Base-by-base conservation (phyloP, 2,888 invertebrate genomes). In the Cistogaster globosa region DNA sequence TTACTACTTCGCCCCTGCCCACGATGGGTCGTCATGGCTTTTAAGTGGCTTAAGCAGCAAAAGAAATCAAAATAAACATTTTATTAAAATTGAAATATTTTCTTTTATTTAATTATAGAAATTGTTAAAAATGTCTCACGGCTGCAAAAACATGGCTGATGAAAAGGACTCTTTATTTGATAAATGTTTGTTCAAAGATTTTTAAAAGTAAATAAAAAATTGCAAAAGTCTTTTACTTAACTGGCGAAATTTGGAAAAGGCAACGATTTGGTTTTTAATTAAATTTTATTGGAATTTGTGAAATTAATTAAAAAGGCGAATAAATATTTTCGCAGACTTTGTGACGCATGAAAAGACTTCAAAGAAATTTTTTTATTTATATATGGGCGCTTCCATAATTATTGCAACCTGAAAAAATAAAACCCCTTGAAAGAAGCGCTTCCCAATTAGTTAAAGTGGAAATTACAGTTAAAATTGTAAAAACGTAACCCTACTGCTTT, bases 81-180 rank as follows among this genome's bases (percentile, higher is more conserved):
- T 62, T 16, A 38, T 57, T 75, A 69, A 75, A 12, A 48, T 48
- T 48, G 16, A n/a, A 16, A 16, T n/a, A 16, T 48, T 48, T 48
- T n/a, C n/a, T 63, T 62, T 62, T 45, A 72, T 67, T 76, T 65
- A 11, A 55, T 79, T 32, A n/a, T 53, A 53, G 32, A 16, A 74
- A 4, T 77, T 38, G 1, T 58, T 58, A 38, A 32, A 45, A 9
- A 26, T 26, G 45, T 45, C 65, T 14, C 53, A 8, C 20, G 3
- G 42, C 26, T n/a, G 20, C 2, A 16, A 18, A 51, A 48, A 68
- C 36, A 51, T 58, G 74, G 48, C 18, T 63, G 36, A 71, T 48
- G 71, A 62, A 55, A 69, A 69, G 60, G 26, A 0, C 60, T 22
- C 53, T 69, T 38, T 60, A 68, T 60, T 68, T 20, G 36, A 12